phyloP scores from a whole-genome alignment of 2,888 invertebrate species.

The Prenolepis imparis region DNA sequence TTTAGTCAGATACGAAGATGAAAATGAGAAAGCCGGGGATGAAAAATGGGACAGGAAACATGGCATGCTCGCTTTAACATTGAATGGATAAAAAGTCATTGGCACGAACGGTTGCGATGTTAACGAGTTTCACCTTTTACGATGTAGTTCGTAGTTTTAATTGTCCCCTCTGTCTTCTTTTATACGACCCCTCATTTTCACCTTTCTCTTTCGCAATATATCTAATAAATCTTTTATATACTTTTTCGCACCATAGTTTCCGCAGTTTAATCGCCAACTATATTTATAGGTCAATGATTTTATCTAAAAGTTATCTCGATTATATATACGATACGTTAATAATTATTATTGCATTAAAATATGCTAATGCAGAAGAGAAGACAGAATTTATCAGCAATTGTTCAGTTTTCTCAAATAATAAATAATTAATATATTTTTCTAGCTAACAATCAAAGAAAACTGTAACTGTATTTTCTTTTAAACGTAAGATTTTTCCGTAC shows the following conservation, averaged over 20 bases:
- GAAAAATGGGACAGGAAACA: constrained; percentile 55
- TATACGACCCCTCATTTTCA: background rate
- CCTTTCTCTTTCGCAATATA: background rate
- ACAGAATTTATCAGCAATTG: background rate
- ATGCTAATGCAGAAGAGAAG: background rate
- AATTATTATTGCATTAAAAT: background rate
- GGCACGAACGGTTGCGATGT: constrained; percentile 52
- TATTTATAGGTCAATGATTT: constrained; percentile 10
- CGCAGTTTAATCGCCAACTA: background rate
- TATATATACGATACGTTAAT: background rate
- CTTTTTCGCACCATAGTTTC: background rate
- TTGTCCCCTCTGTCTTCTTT: constrained; percentile 20
- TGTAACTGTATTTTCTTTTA: background rate
- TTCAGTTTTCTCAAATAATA: background rate
- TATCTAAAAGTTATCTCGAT: background rate
- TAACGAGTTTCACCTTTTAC: constrained; percentile 61
- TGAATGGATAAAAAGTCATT: constrained; percentile 65
- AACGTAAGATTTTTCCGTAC: background rate
- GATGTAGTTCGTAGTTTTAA: constrained; percentile 21
- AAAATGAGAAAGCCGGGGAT: constrained; percentile 65
- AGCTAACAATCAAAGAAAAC: background rate
- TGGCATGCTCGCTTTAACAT: constrained; percentile 14
- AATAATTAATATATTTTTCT: background rate
- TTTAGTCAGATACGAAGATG: constrained; percentile 53
- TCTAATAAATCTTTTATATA: constrained; percentile 10